A percentile compares a stretch with the other conserved stretches of the same genome.
phyloP scores from a whole-genome alignment of 2,888 invertebrate species.

The Phorcus lineatus region DNA sequence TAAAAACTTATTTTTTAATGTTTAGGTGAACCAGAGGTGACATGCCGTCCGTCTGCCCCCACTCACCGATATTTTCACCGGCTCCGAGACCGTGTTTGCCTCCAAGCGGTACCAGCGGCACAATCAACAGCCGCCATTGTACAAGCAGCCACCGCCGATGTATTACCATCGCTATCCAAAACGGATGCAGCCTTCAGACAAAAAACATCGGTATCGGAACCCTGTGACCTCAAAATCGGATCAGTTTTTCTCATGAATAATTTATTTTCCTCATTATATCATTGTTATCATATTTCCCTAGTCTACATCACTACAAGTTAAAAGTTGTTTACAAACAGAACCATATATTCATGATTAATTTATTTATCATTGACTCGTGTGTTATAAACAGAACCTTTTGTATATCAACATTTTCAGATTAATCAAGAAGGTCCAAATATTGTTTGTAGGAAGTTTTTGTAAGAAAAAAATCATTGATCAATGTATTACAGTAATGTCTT shows the following conservation, averaged over 20 bases:
- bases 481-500: no score
- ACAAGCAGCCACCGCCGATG: no score
- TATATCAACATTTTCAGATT: no score
- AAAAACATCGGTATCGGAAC: background rate
- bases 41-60: constrained; percentile 70
- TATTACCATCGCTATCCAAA: background rate
- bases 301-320: background rate
- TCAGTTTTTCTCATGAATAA: background rate
- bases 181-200: background rate
- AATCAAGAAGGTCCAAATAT: no score
- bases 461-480: no score
- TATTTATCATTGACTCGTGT: no score
- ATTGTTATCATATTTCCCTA: background rate
- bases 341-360: no score
- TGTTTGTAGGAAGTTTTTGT: no score
- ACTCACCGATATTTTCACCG: constrained; percentile 56
- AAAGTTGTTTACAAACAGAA: background rate
- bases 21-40: constrained; percentile 52
- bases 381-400: background rate
- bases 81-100: constrained; percentile 52
- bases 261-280: background rate
- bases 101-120: constrained; percentile 60
- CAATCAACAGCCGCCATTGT: background rate
- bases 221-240: background rate
- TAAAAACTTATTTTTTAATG: background rate